A percentile compares a stretch with the other conserved stretches of the same genome.
These are phyloP conservation scores for Ophraella communa DNA, from an alignment of 2,888 invertebrate species.

Conservation along the genomic window DNA sequence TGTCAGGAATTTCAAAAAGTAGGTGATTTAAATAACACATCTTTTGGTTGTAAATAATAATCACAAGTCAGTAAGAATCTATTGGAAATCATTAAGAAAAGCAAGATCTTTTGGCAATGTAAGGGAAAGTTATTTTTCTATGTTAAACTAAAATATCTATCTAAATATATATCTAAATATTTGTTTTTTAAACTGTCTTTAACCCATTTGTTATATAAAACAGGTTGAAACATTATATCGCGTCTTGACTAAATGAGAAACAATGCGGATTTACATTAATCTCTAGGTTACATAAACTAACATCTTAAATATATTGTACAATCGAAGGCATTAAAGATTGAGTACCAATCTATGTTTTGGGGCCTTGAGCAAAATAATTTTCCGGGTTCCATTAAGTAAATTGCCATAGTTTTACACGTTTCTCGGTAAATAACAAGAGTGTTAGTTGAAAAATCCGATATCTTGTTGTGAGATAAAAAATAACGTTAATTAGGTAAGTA, in stretches of 20 bases:
- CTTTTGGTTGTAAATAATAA: too few species aligned
- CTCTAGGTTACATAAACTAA: not conserved
- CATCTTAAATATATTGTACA: slow-evolving; percentile 2
- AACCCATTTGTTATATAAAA: too few species aligned
- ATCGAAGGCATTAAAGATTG: not conserved
- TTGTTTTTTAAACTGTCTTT: too few species aligned
- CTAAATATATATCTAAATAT: too few species aligned
- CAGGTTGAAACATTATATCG: too few species aligned
- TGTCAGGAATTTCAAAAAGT: too few species aligned
- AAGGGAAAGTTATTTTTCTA: too few species aligned
- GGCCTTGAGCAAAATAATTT: not conserved
- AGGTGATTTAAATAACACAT: too few species aligned
- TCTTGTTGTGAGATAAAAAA: not conserved
- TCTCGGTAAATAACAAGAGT: not conserved
- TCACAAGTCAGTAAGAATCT: too few species aligned
- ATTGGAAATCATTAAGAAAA: too few species aligned
- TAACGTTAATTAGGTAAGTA: not conserved
- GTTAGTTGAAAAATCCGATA: not conserved
- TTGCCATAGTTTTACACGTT: not conserved
- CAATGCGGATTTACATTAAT: slow-evolving; percentile 1
- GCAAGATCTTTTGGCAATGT: too few species aligned
- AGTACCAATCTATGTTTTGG: not conserved
- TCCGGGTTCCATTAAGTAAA: slow-evolving; percentile 5
- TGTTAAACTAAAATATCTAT: too few species aligned
- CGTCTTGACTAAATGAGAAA: not conserved